A percentile compares a stretch with the other conserved stretches of the same genome.
Conservation (phyloP, 1,140 invertebrate genomes). For the Hylaeus anthracinus region DNA sequence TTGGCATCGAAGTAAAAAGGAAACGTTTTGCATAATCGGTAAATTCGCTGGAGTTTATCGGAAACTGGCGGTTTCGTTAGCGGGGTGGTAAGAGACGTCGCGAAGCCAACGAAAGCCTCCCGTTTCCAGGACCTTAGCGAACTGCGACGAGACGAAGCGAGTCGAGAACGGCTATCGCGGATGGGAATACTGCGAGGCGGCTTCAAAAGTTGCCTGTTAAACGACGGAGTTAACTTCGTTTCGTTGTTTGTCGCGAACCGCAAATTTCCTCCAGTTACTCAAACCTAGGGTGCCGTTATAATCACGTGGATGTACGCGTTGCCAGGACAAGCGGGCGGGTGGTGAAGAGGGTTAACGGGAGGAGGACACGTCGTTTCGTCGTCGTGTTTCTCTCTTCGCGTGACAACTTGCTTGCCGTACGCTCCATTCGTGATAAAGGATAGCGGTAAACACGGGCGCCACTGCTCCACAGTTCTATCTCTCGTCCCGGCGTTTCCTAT, state of each 20-base stretch:
- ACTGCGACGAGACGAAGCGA: not conserved
- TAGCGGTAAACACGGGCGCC: constrained; percentile 3
- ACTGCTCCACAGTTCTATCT: constrained; percentile 15
- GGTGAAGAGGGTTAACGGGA: too few species aligned
- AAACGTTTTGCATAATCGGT: constrained; percentile 10
- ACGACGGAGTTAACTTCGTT: constrained; percentile 58
- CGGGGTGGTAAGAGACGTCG: not conserved
- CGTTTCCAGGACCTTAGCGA: not conserved
- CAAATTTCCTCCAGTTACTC: constrained; percentile 62
- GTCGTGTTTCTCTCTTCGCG: constrained; percentile 26
- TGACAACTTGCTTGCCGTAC: constrained; percentile 40
- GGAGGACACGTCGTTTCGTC: not conserved
- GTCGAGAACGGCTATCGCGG: constrained; percentile 37
- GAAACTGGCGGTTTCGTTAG: not conserved
- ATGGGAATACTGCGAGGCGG: constrained; percentile 6
- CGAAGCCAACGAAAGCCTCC: not conserved
- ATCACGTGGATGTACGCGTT: constrained; percentile 39
- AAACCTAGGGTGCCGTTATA: constrained; percentile 29
- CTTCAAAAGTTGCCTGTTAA: constrained; percentile 51
- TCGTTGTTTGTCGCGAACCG: constrained; percentile 62
- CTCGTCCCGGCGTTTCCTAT: constrained; percentile 12
- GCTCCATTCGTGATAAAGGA: constrained; percentile 35
- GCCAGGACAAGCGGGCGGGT: not conserved
- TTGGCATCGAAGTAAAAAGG: not conserved
- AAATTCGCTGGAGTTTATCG: constrained; percentile 12